These are phyloP conservation scores for Luidia sarsii DNA, from an alignment of 53 echinoderm and acorn worm genomes.

Conservation along the genomic window DNA sequence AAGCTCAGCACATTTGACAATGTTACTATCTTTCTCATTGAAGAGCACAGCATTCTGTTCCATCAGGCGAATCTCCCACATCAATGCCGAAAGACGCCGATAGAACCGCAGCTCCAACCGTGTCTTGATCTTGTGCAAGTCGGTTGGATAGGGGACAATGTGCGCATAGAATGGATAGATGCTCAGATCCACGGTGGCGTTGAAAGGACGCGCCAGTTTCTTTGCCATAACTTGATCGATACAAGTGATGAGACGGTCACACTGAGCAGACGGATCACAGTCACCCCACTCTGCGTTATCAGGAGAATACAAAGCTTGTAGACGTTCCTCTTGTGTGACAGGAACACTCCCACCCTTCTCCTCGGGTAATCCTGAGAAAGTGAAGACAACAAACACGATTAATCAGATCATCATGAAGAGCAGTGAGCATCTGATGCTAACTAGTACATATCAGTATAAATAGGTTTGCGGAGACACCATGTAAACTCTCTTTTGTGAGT, in stretches of 20 bases:
- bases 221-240: conserved; percentile 82
- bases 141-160: conserved; percentile 85
- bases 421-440: no score
- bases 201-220: conserved; percentile 82
- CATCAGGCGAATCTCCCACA: conserved; percentile 89
- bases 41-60: conserved; percentile 85
- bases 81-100: conserved; percentile 78
- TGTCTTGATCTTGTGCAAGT: conserved; percentile 76
- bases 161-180: conserved; percentile 85
- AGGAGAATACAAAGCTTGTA: conserved; percentile 73
- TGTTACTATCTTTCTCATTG: conserved; percentile 88
- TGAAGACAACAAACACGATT: not conserved
- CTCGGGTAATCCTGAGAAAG: conserved; percentile 70
- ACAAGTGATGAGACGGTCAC: conserved; percentile 80
- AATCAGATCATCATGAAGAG: no score
- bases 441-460: no score
- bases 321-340: conserved; percentile 66
- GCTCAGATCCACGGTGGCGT: conserved; percentile 81
- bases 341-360: conserved; percentile 78
- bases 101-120: conserved; percentile 81
- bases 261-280: conserved; percentile 63
- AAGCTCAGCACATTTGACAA: conserved; percentile 79
- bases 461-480: no score
- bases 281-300: conserved; percentile 87
- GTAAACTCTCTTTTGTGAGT: no score